phyloP scores from a whole-genome alignment of 2,888 invertebrate species.

The Branchipolynoe longqiensis region DNA sequence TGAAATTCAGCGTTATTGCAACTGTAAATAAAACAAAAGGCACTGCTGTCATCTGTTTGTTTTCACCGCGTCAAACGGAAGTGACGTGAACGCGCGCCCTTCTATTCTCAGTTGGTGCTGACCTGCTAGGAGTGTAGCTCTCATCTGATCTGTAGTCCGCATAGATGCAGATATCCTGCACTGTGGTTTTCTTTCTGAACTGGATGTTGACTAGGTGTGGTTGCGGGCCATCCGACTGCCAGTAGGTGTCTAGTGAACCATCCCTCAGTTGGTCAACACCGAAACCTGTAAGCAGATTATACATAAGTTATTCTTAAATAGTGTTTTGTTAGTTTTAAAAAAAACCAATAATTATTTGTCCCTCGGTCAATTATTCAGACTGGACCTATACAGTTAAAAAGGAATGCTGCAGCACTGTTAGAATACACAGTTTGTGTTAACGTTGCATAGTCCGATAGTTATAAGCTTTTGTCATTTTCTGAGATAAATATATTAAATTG shows the following conservation, averaged over 20 bases:
- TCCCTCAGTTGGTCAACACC: slow-evolving; percentile 98
- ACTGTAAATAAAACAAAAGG: no score
- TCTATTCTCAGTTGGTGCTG: slow-evolving; percentile 43
- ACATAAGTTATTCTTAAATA: neutral
- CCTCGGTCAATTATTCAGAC: no score
- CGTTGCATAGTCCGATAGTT: no score
- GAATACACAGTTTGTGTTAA: no score
- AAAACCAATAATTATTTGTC: neutral
- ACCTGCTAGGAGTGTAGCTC: slow-evolving; percentile 97
- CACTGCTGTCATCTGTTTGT: no score
- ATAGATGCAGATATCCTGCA: slow-evolving; percentile 97
- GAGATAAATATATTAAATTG: no score
- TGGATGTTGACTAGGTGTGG: slow-evolving; percentile 99
- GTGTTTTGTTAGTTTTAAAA: neutral
- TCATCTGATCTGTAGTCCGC: slow-evolving; percentile 99
- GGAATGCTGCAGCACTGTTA: no score
- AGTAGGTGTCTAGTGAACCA: slow-evolving; percentile 97
- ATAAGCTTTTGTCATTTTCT: no score
- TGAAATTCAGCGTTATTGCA: no score
- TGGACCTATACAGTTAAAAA: no score
- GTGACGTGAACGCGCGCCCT: no score
- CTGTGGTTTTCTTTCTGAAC: slow-evolving; percentile 95
- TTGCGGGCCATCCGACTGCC: slow-evolving; percentile 99
- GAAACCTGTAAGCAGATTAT: slow-evolving; percentile 87
- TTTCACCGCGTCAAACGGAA: no score